Conservation (phyloP, 2,888 invertebrate species). For the Diadegma fenestrale region DNA sequence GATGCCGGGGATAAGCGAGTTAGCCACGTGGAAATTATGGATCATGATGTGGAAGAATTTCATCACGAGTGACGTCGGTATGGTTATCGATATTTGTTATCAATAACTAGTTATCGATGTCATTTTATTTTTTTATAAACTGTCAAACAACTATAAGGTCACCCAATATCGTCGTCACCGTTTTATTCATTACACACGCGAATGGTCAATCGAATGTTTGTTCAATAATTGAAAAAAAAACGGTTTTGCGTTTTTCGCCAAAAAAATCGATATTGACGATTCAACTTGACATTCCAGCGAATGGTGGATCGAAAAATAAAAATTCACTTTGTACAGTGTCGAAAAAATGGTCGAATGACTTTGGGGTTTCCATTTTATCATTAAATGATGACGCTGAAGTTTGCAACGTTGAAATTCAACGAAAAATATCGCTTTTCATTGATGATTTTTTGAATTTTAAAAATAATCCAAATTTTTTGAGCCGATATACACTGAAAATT, state of each 20-base stretch:
- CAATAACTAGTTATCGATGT: slow-evolving; percentile 28
- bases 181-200: background rate
- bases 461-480: no score
- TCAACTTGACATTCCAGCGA: background rate
- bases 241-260: background rate
- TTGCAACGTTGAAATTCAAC: no score
- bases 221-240: background rate
- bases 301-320: background rate
- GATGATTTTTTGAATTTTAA: no score
- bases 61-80: slow-evolving; percentile 14
- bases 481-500: no score
- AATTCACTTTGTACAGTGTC: background rate
- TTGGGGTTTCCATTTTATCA: background rate
- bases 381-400: no score
- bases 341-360: background rate
- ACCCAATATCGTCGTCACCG: background rate
- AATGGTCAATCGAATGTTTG: background rate
- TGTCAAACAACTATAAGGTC: background rate
- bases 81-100: slow-evolving; percentile 24
- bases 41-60: slow-evolving; percentile 47
- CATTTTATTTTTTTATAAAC: background rate
- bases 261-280: no score
- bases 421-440: no score
- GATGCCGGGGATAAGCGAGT: background rate
- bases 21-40: slow-evolving; percentile 44